These are phyloP conservation scores for Crenichthys baileyi DNA, from an alignment of 2,797 vertebrate genomes.

Conservation along the genomic window DNA sequence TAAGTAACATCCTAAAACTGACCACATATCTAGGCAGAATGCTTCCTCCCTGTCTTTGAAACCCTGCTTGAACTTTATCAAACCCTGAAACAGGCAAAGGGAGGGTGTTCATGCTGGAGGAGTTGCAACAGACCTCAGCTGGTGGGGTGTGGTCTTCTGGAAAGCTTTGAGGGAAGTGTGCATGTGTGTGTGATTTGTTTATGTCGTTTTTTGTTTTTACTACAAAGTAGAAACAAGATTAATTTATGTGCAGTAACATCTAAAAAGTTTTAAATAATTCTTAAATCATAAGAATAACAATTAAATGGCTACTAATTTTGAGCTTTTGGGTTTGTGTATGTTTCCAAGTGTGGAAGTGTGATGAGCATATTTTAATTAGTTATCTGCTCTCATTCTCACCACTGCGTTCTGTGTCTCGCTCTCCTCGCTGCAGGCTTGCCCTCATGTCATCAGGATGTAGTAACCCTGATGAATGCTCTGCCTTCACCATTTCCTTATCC, in stretches of 20 bases:
- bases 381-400: constrained; percentile 22
- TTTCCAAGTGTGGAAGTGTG: background rate
- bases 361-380: constrained; percentile 35
- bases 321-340: background rate
- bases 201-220: background rate
- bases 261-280: background rate
- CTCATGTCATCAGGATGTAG: background rate
- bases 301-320: background rate
- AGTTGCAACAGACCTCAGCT: constrained; percentile 1
- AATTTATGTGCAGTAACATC: background rate
- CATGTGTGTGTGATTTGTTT: constrained; percentile 16
- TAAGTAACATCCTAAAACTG: background rate
- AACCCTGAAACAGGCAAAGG: constrained; percentile 23
- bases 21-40: background rate
- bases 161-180: background rate
- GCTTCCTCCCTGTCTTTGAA: background rate
- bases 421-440: constrained; percentile 16
- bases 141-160: constrained; percentile 31
- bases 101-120: background rate
- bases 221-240: background rate
- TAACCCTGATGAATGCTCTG: background rate
- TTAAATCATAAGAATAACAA: background rate
- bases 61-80: background rate
- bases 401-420: constrained; percentile 18
- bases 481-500: background rate